Base-by-base conservation (phyloP, 2,888 invertebrate genomes). In the Melangyna quadrimaculata region DNA sequence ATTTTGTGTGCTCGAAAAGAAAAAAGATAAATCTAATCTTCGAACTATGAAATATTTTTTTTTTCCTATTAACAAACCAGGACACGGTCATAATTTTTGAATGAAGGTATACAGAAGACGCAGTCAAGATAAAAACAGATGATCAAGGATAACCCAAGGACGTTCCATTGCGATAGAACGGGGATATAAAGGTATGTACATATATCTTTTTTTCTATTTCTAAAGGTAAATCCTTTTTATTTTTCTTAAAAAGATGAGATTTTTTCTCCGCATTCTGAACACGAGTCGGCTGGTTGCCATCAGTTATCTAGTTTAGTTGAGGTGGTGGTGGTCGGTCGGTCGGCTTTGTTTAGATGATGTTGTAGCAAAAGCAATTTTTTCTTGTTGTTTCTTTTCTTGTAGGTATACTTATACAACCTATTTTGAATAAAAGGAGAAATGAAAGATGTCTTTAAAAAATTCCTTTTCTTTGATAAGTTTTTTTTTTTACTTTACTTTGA, bases 1-100 rank as follows among this genome's bases (percentile, higher is more conserved):
- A 86, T 86, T 80, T 86, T 37, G 59, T 37, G 59, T 71, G 67
- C 65, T 51, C 65, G 35, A 51, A 32, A 74, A 53, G 27, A 17
- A 71, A 61, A 70, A 29, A 37, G 17, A 35, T 35, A 48, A 35
- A 65, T 48, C 14, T 84, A 84, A 74, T 84, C 83, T 43, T 37
- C 12, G 6, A 78, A 70, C 61, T 63, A 59, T 57, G 55, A 19
- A 69, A 24, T 51, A 7, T 9, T 22, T 37, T 24, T 22, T 22
- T 19, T 51, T 69, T 69, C 43, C 51, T 61, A 48, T 57, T 22
- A 37, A 53, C 29, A 27, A 70, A 78, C 22, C 65, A 78, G 78
- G 84, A 72, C 65, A 84, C 71, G 84, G 79, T 79, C 55, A 67
- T 84, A 79, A 79, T 74, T 79, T 84, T 79, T 84, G 75, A 79